These are phyloP conservation scores for Amyelois transitella DNA, from an alignment of 1,140 invertebrate genomes.

Conservation along the genomic window DNA sequence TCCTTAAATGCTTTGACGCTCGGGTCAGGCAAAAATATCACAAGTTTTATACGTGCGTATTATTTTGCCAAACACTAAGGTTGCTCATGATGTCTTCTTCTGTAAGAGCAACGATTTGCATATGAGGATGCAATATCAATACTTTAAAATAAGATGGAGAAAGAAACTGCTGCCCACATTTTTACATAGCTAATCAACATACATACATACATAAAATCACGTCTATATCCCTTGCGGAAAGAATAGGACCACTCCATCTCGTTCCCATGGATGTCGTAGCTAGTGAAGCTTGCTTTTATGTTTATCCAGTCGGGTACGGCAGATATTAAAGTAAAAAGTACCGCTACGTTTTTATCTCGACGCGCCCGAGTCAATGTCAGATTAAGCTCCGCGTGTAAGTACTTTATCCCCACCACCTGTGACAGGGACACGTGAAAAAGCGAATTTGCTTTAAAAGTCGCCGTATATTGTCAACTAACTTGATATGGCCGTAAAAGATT, in stretches of 20 bases:
- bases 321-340: constrained; percentile 12
- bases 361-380: constrained; percentile 23
- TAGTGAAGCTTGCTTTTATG: constrained; percentile 13
- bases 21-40: too few relatives aligned
- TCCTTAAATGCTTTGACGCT: too few relatives aligned
- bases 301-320: constrained; percentile 13
- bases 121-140: too few relatives aligned
- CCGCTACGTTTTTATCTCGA: constrained; percentile 9
- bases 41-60: too few relatives aligned
- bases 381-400: constrained; percentile 26
- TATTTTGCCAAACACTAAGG: too few relatives aligned
- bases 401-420: constrained; percentile 26
- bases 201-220: too few relatives aligned
- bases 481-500: not conserved
- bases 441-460: constrained; percentile 2
- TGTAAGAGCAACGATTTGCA: too few relatives aligned
- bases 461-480: not conserved
- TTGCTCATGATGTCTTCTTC: too few relatives aligned
- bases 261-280: too few relatives aligned
- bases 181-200: constrained; percentile 12
- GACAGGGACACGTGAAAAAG: constrained; percentile 8
- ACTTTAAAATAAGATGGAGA: constrained; percentile 18
- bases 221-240: too few relatives aligned
- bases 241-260: too few relatives aligned
- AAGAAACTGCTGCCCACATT: constrained; percentile 14